Evolutionary conservation across 2,888 invertebrate genomes (phyloP), one percentile per base, ranked within the genome.

Genomic region (Apotomis capreana): DNA sequence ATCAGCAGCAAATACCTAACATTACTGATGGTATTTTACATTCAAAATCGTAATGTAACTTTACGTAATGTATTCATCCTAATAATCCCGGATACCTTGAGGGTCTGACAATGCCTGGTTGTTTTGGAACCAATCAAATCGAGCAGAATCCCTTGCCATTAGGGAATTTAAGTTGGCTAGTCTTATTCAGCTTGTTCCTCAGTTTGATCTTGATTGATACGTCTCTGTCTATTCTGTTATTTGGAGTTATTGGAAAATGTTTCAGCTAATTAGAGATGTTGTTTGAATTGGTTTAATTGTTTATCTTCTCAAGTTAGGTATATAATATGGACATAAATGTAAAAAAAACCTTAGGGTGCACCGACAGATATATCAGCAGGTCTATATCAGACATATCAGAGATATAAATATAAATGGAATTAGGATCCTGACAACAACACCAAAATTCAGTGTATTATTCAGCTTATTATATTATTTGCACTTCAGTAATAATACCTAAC

Each of bases 51-150:
- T 46, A 58, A 37, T 67, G 36, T 44, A 6, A 46, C 52, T 9
- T 54, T 60, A 40, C 26, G 26, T 81, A 79, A 80, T 73, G 76
- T 79, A 81, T 81, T 77, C 82, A 79, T 70, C 65, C 51, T 69
- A 68, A 76, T 63, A 65, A 73, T 69, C 73, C 49, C 44, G 49
- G 59, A 68, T 68, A 68, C 69, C 73, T 61, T 70, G 69, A 51
- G 62, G 52, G 64, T 77, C 76, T 76, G 76, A 79, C 79, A 82
- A 81, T 78, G 64, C 76, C 70, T 74, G 76, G 78, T 77, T 78
- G 79, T 80, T 82, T 79, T 76, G 76, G 74, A 82, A 79, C 75
- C 77, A 80, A 83, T 83, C 81, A 81, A 79, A 79, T 77, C 72
- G 40, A 65, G 26, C 60, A 40, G 40, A 73, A 60, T 58, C 57